These are phyloP conservation scores for Stegastes partitus DNA, from an alignment of 2,113 vertebrate species.

Conservation along the genomic window DNA sequence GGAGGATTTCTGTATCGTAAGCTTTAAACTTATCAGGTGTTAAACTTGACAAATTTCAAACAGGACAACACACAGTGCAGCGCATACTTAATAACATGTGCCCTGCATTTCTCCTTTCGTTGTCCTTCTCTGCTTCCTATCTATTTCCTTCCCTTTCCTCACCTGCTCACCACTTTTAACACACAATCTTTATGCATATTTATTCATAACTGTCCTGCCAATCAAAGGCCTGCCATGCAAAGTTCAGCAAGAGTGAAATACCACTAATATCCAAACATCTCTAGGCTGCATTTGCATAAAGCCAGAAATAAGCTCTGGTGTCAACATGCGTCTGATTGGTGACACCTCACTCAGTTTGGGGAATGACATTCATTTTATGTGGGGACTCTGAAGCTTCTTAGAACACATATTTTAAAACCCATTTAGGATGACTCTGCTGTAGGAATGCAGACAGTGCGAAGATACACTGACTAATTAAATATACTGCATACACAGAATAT, in stretches of 20 bases:
- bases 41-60: not conserved
- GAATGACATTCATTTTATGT: slow-evolving; percentile 58
- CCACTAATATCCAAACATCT: slow-evolving; percentile 64
- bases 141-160: slow-evolving; percentile 17
- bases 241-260: slow-evolving; percentile 70
- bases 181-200: slow-evolving; percentile 70
- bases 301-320: slow-evolving; percentile 63
- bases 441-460: slow-evolving; percentile 10
- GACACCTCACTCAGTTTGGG: slow-evolving; percentile 59
- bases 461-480: not conserved
- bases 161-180: slow-evolving; percentile 47
- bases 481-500: not conserved
- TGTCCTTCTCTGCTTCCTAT: slow-evolving; percentile 20
- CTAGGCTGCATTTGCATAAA: slow-evolving; percentile 57
- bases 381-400: slow-evolving; percentile 28
- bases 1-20: not conserved
- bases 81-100: not conserved
- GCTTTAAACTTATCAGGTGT: not conserved
- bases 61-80: not conserved
- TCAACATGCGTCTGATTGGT: slow-evolving; percentile 56
- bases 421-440: slow-evolving; percentile 15
- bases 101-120: not conserved
- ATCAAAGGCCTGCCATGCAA: slow-evolving; percentile 67
- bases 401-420: slow-evolving; percentile 26
- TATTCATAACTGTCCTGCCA: slow-evolving; percentile 76